Evolutionary conservation across 1,140 invertebrate genomes (phyloP).

Genomic region (Sminthurinus signatus): DNA sequence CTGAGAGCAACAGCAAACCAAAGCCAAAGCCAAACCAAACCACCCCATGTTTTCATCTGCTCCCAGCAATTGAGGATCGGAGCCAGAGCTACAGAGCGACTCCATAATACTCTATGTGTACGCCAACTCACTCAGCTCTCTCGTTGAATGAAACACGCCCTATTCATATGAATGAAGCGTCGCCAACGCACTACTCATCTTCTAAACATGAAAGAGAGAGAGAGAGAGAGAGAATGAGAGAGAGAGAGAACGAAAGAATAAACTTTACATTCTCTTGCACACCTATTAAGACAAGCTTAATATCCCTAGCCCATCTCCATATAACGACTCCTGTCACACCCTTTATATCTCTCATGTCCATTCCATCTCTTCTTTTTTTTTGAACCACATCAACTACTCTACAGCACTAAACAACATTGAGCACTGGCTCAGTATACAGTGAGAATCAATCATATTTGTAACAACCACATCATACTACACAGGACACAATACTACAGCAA

Average conservation of each 20-base stretch:
- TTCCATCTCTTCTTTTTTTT: constrained; percentile 6
- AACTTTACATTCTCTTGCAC: constrained; percentile 6
- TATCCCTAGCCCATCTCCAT: constrained; percentile 22
- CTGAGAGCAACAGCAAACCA: no score
- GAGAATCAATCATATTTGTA: no score
- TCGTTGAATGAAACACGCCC: constrained; percentile 36
- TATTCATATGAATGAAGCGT: constrained; percentile 31
- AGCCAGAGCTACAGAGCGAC: constrained; percentile 22
- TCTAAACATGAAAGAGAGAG: constrained; percentile 8
- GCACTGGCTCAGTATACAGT: no score
- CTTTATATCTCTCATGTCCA: constrained; percentile 9
- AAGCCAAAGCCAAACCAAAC: not conserved
- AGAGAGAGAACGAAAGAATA: not conserved
- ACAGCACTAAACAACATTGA: no score
- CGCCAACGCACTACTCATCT: constrained; percentile 20
- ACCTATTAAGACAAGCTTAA: constrained; percentile 16
- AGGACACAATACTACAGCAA: no score
- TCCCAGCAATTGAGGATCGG: constrained; percentile 8
- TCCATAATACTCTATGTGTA: no score
- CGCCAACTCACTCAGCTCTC: no score
- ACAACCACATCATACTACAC: no score
- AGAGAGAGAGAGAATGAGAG: no score
- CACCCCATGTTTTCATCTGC: not conserved
- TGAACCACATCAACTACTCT: not conserved
- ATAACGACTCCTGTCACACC: constrained; percentile 25